phyloP scores from a whole-genome alignment of 1,140 invertebrate species.

The Radopholus similis region DNA sequence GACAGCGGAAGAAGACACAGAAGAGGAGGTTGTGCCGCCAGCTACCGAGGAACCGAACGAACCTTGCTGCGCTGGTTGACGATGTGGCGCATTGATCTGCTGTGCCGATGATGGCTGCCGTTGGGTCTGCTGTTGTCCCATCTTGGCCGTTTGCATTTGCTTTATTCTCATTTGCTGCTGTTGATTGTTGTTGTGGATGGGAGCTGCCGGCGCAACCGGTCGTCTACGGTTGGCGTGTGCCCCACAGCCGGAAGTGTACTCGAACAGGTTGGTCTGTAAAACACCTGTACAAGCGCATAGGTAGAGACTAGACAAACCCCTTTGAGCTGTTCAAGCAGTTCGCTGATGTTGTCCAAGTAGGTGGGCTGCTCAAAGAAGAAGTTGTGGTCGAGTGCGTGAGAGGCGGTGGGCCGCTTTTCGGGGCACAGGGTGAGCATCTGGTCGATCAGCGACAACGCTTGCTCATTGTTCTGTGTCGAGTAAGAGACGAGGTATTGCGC shows the following conservation, averaged over 20 bases:
- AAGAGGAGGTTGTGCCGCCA: neutral
- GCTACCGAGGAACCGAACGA: neutral
- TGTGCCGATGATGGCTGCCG: neutral
- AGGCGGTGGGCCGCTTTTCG: slow-evolving; percentile 80
- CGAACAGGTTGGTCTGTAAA: slow-evolving; percentile 51
- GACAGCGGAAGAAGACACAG: neutral
- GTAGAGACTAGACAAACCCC: slow-evolving; percentile 14
- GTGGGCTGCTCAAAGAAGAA: slow-evolving; percentile 97
- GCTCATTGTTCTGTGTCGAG: slow-evolving; percentile 69
- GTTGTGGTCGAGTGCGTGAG: slow-evolving; percentile 89
- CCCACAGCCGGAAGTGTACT: slow-evolving; percentile 53
- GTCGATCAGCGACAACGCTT: slow-evolving; percentile 87
- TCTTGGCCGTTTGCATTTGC: neutral
- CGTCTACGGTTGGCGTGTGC: slow-evolving; percentile 46
- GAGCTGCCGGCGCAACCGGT: slow-evolving; percentile 11
- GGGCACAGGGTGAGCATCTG: slow-evolving; percentile 87
- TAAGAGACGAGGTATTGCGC: neutral
- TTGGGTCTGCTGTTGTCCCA: neutral
- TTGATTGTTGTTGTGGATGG: slow-evolving; percentile 8
- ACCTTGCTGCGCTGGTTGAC: neutral
- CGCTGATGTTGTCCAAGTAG: slow-evolving; percentile 65
- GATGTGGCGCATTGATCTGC: neutral
- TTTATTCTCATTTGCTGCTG: neutral
- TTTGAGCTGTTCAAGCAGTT: slow-evolving; percentile 43
- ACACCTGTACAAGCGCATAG: slow-evolving; percentile 18